Evolutionary conservation across 2,113 vertebrate genomes (phyloP), one percentile per base, ranked within the genome.

Genomic region (Columba livia): DNA sequence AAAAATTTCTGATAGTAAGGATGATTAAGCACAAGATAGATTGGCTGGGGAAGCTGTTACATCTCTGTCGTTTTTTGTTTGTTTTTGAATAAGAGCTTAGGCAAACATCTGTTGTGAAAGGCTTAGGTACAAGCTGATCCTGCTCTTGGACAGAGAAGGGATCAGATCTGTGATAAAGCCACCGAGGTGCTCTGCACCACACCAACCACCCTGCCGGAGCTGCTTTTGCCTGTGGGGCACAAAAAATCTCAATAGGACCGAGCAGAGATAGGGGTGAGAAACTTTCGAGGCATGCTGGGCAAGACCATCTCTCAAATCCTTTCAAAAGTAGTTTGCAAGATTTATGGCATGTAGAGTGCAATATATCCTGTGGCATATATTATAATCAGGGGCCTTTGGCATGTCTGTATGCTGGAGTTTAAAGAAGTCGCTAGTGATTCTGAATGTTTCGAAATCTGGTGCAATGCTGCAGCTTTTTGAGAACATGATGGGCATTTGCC

Each of bases 91-190:
- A 64, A 78, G 51, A 88, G 51, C 83, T 90, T 86, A 89, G 90
- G 56, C 72, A 71, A 92, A 90, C 53, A 89, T 90, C 92, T 93
- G 77, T 64, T 92, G 48, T 34, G 60, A 95, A 89, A 23, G n/a
- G 69, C 86, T 92, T 92, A 81, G 86, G 77, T 84, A 60, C 77
- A 44, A 74, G 73, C 60, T 90, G 91, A 90, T 93, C 65, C 51
- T 60, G 69, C 92, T 92, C 8, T 47, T 60, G 72, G 60, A 61
- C 48, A 92, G 77, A 23, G 29, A 67, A 74, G 61, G 72, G 85
- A 71, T 92, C 72, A 25, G 32, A 81, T 47, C 79, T 32, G 20
- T 28, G 12, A 15, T 47, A 26, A 71, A 86, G 42, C 12, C 67
- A 26, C 14, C 0, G 5, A 66, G 64, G 69, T 64, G 23, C 38